A percentile compares a stretch with the other conserved stretches of the same genome.
Evolutionary conservation across 2,113 vertebrate species (phyloP).

Genomic region (Anoplopoma fimbria): DNA sequence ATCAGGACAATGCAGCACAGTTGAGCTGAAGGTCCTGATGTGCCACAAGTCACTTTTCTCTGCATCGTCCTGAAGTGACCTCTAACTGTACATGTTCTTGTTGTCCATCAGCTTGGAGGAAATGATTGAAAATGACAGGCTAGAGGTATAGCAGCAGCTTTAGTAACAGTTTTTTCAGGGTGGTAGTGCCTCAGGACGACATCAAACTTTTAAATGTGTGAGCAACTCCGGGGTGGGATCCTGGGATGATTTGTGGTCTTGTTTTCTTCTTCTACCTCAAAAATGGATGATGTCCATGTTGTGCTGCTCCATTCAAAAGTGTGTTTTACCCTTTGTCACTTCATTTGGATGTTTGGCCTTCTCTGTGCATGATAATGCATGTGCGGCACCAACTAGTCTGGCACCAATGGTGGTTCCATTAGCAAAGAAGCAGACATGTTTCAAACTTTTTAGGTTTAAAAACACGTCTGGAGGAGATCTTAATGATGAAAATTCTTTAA

Average conservation of each 20-base stretch:
- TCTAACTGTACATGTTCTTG: slow-evolving; percentile 23
- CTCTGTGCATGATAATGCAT: background rate
- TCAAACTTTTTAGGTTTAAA: background rate
- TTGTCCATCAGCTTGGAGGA: slow-evolving; percentile 23
- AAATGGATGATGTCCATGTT: background rate
- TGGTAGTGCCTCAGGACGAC: slow-evolving; percentile 1
- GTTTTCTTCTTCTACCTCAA: slow-evolving; percentile 6
- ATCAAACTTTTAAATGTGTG: slow-evolving; percentile 33
- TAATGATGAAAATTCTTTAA: background rate
- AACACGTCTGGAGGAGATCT: background rate
- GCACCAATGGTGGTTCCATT: background rate
- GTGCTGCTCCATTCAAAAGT: background rate
- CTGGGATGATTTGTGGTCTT: background rate
- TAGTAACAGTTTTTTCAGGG: slow-evolving; percentile 29
- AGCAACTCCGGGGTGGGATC: background rate
- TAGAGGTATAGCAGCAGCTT: slow-evolving; percentile 27
- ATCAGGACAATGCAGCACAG: background rate
- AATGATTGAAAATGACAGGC: slow-evolving; percentile 32
- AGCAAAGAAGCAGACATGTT: background rate
- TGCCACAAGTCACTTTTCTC: background rate
- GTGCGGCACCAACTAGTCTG: background rate
- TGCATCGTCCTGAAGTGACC: slow-evolving; percentile 8
- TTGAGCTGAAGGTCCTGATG: background rate
- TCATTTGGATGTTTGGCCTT: background rate
- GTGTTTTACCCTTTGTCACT: background rate